Evolutionary conservation across 92 coral and sea anemone species (phyloP).

Genomic region (Muricea muricata): DNA sequence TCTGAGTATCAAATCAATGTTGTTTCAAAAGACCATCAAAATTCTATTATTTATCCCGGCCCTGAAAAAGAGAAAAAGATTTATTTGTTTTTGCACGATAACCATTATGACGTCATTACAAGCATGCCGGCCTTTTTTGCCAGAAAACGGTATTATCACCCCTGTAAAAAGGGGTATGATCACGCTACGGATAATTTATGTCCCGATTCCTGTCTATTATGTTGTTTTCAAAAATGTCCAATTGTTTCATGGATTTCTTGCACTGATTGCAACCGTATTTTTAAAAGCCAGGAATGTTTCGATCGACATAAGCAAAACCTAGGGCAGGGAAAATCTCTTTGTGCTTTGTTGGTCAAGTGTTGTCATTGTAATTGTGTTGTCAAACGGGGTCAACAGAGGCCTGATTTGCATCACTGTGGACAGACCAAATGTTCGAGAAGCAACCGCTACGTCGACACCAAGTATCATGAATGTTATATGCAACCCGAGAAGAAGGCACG

Average conservation of each 20-base stretch:
- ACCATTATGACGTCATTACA: not conserved
- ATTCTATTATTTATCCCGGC: not conserved
- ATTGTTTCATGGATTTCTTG: not conserved
- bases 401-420: not conserved
- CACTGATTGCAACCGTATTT: not conserved
- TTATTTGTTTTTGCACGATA: not conserved
- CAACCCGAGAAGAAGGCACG: not conserved
- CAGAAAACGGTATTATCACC: not conserved
- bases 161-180: not conserved
- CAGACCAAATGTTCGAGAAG: not conserved
- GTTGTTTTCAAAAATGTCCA: not conserved
- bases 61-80: not conserved
- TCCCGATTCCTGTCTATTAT: not conserved
- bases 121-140: not conserved
- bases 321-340: not conserved
- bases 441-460: not conserved
- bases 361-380: not conserved
- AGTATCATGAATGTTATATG: not conserved
- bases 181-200: not conserved
- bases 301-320: not conserved
- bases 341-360: not conserved
- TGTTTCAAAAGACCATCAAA: not conserved
- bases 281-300: not conserved
- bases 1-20: no score
- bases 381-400: not conserved